Conservation (phyloP, 2,888 invertebrate genomes). For the Tenthredo notha region DNA sequence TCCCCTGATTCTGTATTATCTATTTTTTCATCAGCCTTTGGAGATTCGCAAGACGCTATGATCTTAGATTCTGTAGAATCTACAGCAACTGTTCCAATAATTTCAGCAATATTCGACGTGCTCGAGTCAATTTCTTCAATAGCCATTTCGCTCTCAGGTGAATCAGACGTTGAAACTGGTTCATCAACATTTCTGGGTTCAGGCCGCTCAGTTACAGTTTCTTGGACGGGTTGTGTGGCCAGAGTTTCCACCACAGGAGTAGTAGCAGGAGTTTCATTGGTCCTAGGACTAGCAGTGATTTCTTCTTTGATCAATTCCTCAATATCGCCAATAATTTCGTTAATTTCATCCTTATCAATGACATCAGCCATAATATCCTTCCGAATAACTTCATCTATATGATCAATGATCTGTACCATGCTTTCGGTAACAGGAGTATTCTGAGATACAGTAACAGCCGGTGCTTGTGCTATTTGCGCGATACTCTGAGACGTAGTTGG, state of each 20-base stretch:
- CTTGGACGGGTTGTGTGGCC: conserved; percentile 54
- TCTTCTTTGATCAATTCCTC: conserved; percentile 76
- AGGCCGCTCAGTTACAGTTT: conserved; percentile 62
- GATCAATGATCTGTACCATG: conserved; percentile 74
- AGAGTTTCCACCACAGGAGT: conserved; percentile 62
- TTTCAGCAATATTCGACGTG: conserved; percentile 80
- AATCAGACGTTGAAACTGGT: conserved; percentile 78
- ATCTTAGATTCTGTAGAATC: conserved; percentile 69
- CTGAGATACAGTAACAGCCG: conserved; percentile 58
- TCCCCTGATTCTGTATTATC: conserved; percentile 41
- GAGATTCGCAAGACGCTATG: conserved; percentile 50
- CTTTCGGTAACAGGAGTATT: conserved; percentile 68
- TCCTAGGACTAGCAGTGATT: conserved; percentile 72
- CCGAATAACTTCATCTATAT: conserved; percentile 74
- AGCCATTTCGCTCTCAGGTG: conserved; percentile 79
- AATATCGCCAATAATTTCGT: conserved; percentile 76
- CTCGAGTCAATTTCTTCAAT: conserved; percentile 81
- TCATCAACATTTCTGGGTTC: conserved; percentile 79
- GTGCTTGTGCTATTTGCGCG: conserved; percentile 43
- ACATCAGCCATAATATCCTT: conserved; percentile 74
- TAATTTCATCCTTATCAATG: conserved; percentile 76
- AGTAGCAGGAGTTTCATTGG: conserved; percentile 59
- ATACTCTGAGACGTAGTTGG: conserved; percentile 29
- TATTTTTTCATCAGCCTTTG: conserved; percentile 54
- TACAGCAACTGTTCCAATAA: conserved; percentile 76